phyloP scores from a whole-genome alignment of 2,888 invertebrate genomes.

The Drosophila monieri region DNA sequence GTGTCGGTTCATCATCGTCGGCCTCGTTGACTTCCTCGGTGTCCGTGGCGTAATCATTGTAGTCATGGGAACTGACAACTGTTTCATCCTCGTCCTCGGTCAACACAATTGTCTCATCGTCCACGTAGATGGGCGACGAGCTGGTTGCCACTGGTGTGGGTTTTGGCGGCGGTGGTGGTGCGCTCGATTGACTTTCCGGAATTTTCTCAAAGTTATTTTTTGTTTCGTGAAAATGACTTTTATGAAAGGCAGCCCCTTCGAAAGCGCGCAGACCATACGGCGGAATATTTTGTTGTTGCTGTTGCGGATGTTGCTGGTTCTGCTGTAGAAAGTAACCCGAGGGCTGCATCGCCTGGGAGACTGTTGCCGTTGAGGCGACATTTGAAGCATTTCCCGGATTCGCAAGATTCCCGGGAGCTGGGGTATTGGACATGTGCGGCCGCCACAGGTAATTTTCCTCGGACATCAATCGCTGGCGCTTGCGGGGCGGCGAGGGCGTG shows the following conservation, averaged over 20 bases:
- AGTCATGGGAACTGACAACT: constrained; percentile 82
- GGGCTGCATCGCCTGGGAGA: constrained; percentile 49
- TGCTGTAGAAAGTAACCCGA: constrained; percentile 54
- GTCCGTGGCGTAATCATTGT: constrained; percentile 78
- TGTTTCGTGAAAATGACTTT: constrained; percentile 67
- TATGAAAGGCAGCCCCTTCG: constrained; percentile 52
- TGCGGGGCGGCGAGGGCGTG: constrained; percentile 84
- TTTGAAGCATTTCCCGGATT: constrained; percentile 1
- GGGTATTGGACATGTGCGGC: constrained; percentile 65
- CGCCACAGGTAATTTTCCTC: constrained; percentile 81
- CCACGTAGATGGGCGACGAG: constrained; percentile 63
- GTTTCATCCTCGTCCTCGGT: constrained; percentile 83
- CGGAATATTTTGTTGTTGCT: constrained; percentile 20
- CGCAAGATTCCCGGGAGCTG: not conserved
- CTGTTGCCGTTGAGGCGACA: constrained; percentile 11
- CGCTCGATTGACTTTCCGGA: constrained; percentile 76
- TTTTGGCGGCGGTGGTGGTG: not conserved
- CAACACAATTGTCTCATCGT: constrained; percentile 83
- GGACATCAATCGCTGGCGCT: constrained; percentile 81
- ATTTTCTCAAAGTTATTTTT: constrained; percentile 77
- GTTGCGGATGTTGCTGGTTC: constrained; percentile 40
- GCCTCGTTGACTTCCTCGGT: constrained; percentile 60
- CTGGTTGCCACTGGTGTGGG: constrained; percentile 22
- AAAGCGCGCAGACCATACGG: constrained; percentile 49
- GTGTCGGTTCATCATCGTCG: constrained; percentile 33